Conservation (phyloP, 2,113 vertebrate genomes). For the Ancistrus triradiatus region DNA sequence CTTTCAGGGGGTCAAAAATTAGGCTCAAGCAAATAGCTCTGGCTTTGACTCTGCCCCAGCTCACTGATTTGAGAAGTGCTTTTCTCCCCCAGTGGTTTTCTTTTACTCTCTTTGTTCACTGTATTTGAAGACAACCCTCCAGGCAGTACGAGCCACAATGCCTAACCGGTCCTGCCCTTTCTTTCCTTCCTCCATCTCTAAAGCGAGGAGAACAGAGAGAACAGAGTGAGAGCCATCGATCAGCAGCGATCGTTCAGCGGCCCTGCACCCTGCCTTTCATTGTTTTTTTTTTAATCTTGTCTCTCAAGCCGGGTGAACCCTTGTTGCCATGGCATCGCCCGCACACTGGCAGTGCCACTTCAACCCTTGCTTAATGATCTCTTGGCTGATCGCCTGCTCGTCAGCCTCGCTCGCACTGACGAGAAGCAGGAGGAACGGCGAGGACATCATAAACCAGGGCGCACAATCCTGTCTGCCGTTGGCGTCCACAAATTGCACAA, state of each 20-base stretch:
- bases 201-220: conserved; percentile 33
- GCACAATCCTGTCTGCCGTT: conserved; percentile 17
- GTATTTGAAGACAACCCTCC: conserved; percentile 40
- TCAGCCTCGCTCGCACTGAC: conserved; percentile 67
- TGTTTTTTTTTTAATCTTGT: conserved; percentile 73
- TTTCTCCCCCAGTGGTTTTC: conserved; percentile 23
- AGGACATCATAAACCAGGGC: conserved; percentile 42
- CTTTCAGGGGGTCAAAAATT: conserved; percentile 38
- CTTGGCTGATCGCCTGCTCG: conserved; percentile 77
- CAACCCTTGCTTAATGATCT: conserved; percentile 79
- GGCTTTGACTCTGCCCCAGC: conserved; percentile 18
- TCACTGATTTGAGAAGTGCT: conserved; percentile 27
- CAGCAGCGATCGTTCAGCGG: conserved; percentile 64
- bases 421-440: conserved; percentile 61
- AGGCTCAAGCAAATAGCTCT: conserved; percentile 16
- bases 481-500: conserved; percentile 16
- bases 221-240: conserved; percentile 62
- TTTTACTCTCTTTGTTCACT: conserved; percentile 24
- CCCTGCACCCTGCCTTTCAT: conserved; percentile 66
- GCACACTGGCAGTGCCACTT: conserved; percentile 72
- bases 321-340: conserved; percentile 74
- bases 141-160: conserved; percentile 37
- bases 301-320: conserved; percentile 63
- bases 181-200: conserved; percentile 33
- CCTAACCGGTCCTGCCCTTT: conserved; percentile 41